Evolutionary conservation across 2,888 invertebrate genomes (phyloP), one percentile per base, ranked within the genome.

Genomic region (Parelbella ahira): DNA sequence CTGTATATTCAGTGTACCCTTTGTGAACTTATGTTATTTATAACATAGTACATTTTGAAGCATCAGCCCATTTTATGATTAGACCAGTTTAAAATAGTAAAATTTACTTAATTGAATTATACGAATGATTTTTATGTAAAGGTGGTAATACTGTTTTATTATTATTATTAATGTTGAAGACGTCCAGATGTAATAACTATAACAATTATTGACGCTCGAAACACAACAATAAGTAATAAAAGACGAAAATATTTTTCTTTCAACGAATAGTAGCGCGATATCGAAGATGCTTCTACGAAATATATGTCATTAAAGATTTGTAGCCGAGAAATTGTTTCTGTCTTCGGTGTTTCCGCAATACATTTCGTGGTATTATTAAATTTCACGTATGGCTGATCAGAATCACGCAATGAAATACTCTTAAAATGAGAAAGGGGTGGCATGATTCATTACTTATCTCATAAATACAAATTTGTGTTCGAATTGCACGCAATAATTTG

Each of bases 231-330:
- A n/a, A 47, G 54, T 59, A 59, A 62, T 54, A 60, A 58, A 63
- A 53, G 53, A 59, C 54, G 56, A 58, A 60, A 63, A 64, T 58
- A 58, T 64, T 61, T 63, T 59, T 52, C 54, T 53, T 46, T 52
- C 60, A 56, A 66, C 60, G 63, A 68, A 68, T 60, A 66, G 53
- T 53, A 46, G 55, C 53, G 50, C 51, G 55, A 64, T 68, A 66
- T 63, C 63, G 61, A 58, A 63, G 60, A 65, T 60, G 57, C 57
- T 56, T 66, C 58, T 58, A 58, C 60, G 57, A 58, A 63, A 63
- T 62, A 66, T 60, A 67, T 58, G 59, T 66, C 64, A 61, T 65
- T 58, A 48, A 60, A 65, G 69, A 72, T 73, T 69, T 73, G 70
- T 74, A 58, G 59, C 62, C 54, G 60, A 53, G 58, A 63, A 66